phyloP scores from a whole-genome alignment of 1,140 invertebrate species.

The Dicyema japonicum region DNA sequence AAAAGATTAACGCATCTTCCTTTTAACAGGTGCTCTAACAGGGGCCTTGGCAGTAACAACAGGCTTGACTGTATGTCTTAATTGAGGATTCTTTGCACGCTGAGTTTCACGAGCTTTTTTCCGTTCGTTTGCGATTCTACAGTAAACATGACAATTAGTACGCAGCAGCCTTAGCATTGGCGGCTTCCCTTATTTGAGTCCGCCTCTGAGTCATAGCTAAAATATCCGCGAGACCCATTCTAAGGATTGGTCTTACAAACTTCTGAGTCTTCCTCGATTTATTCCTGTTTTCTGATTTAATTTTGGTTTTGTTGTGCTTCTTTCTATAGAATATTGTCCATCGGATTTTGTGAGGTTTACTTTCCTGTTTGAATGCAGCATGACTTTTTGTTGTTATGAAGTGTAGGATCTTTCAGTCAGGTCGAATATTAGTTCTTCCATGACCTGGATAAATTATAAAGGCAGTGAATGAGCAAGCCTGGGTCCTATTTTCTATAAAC shows the following conservation, averaged over 20 bases:
- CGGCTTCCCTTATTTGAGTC: conserved; percentile 85
- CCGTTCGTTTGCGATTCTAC: no score
- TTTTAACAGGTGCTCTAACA: no score
- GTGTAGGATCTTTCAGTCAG: conserved; percentile 77
- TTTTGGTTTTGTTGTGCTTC: conserved; percentile 85
- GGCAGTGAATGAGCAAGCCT: conserved; percentile 81
- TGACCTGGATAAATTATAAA: conserved; percentile 98
- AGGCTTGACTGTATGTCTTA: no score
- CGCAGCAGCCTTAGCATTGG: no score
- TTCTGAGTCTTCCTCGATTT: conserved; percentile 68
- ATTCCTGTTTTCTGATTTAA: conserved; percentile 51
- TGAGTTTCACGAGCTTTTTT: no score
- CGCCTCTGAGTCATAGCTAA: conserved; percentile 95
- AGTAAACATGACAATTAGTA: no score
- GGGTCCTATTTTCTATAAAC: no score
- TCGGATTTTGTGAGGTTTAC: conserved; percentile 86
- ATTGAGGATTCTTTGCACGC: no score
- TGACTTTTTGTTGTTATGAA: conserved; percentile 89
- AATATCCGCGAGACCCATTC: conserved; percentile 73
- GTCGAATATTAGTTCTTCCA: conserved; percentile 87
- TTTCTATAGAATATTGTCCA: conserved; percentile 96
- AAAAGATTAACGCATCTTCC: no score
- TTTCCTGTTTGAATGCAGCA: conserved; percentile 62
- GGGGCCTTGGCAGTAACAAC: no score
- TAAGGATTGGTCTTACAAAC: conserved; percentile 80